These are phyloP conservation scores for Paguma larvata DNA, from an alignment of 2,797 vertebrate genomes.

Conservation along the genomic window DNA sequence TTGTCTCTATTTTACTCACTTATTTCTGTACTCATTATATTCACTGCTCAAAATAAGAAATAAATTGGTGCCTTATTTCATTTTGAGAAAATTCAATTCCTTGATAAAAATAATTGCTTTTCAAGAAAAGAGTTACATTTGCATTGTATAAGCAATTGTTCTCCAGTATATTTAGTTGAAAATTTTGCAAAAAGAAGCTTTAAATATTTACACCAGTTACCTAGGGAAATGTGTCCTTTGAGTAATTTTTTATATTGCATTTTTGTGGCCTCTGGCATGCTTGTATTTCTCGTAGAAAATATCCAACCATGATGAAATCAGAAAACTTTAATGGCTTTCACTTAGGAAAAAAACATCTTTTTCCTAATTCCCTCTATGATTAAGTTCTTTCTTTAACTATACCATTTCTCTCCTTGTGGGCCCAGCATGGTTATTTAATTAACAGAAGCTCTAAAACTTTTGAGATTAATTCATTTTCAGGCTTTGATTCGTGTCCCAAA, in stretches of 20 bases:
- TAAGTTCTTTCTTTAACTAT: conserved; percentile 48
- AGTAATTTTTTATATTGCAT: background rate
- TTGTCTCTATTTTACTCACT: background rate
- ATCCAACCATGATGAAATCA: background rate
- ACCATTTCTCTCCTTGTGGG: conserved; percentile 18
- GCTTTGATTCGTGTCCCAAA: conserved; percentile 42
- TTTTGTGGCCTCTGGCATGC: background rate
- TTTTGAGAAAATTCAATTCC: background rate
- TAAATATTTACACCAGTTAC: background rate
- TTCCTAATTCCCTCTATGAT: conserved; percentile 27
- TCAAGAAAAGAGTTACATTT: conserved; percentile 18
- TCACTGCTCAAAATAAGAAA: conserved; percentile 21
- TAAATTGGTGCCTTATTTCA: background rate
- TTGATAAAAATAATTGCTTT: background rate
- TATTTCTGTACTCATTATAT: background rate
- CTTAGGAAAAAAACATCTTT: background rate
- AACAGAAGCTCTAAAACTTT: conserved; percentile 31
- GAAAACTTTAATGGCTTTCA: background rate
- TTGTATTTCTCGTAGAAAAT: conserved; percentile 1
- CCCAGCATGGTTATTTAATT: conserved; percentile 31
- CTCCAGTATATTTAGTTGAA: conserved; percentile 38
- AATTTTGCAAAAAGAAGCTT: background rate
- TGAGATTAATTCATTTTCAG: conserved; percentile 41
- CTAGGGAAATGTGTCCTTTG: background rate
- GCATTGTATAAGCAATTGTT: background rate